phyloP scores from a whole-genome alignment of 2,888 invertebrate genomes.

The Megamerina dolium region DNA sequence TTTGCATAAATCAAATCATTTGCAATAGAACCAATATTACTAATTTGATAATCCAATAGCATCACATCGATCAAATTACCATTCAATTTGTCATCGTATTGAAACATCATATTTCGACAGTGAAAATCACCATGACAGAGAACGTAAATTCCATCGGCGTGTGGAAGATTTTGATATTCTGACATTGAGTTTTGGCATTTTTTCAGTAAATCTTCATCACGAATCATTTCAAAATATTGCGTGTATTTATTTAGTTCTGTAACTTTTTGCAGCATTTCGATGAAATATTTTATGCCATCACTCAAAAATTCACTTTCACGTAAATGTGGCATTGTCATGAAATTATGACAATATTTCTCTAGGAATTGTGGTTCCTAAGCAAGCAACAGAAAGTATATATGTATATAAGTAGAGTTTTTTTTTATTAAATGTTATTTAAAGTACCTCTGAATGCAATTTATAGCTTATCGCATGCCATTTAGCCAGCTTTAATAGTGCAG shows the following conservation, averaged over 20 bases:
- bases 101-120: slow-evolving; percentile 33
- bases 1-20: slow-evolving; percentile 28
- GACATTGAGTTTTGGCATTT: slow-evolving; percentile 8
- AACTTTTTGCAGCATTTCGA: slow-evolving; percentile 18
- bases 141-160: slow-evolving; percentile 23
- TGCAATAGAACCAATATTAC: slow-evolving; percentile 26
- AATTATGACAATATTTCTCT: slow-evolving; percentile 10
- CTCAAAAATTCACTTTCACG: not conserved
- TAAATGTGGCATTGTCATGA: not conserved
- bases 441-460: slow-evolving; percentile 17
- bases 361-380: slow-evolving; percentile 9
- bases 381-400: too few species aligned
- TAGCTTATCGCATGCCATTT: slow-evolving; percentile 23
- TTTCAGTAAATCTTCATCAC: slow-evolving; percentile 11
- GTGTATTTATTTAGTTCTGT: slow-evolving; percentile 20
- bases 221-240: slow-evolving; percentile 24
- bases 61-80: slow-evolving; percentile 24
- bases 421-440: too few species aligned
- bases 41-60: slow-evolving; percentile 32
- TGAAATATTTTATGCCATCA: slow-evolving; percentile 8
- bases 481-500: slow-evolving; percentile 17
- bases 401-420: too few species aligned
- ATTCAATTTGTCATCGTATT: too few species aligned
- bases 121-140: slow-evolving; percentile 37
- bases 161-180: slow-evolving; percentile 24